Percentiles rank a stretch among this genome's conserved stretches.
phyloP scores from a whole-genome alignment of 1,140 invertebrate genomes.

The Psilanteris sp. region DNA sequence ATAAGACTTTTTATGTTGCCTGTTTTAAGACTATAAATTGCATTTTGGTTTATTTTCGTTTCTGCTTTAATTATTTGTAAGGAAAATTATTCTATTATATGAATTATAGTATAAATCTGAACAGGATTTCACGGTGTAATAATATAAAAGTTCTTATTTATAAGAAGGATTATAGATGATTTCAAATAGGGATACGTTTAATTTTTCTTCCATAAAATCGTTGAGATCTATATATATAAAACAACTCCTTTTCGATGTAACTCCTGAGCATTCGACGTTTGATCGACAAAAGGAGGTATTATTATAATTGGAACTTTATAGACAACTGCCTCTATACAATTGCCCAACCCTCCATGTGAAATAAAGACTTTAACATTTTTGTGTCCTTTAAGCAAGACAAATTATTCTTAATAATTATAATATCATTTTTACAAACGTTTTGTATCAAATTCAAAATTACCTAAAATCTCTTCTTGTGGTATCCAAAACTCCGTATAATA shows the following conservation, averaged over 20 bases:
- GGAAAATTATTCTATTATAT: no score
- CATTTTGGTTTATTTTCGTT: no score
- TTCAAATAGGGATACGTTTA: conserved; percentile 62
- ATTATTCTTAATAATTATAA: no score
- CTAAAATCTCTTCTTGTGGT: conserved; percentile 10
- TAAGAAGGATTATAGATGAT: conserved; percentile 67
- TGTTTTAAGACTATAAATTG: no score
- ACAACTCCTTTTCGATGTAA: conserved; percentile 72
- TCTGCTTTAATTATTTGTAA: no score
- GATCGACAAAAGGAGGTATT: conserved; percentile 82
- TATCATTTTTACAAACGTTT: no score
- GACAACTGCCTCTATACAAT: conserved; percentile 80
- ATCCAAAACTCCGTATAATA: conserved; percentile 69
- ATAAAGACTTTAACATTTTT: conserved; percentile 80
- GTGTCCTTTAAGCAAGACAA: conserved; percentile 71
- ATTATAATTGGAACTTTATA: conserved; percentile 80
- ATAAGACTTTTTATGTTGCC: no score
- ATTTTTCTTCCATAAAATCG: conserved; percentile 68
- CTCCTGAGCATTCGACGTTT: conserved; percentile 76
- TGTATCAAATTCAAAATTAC: background rate
- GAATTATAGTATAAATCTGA: no score
- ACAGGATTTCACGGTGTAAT: no score
- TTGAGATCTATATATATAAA: conserved; percentile 64
- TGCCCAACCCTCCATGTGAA: conserved; percentile 82
- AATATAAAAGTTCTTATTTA: no score